Conservation (phyloP, 2,888 invertebrate genomes). For the Drosophila diplacantha region DNA sequence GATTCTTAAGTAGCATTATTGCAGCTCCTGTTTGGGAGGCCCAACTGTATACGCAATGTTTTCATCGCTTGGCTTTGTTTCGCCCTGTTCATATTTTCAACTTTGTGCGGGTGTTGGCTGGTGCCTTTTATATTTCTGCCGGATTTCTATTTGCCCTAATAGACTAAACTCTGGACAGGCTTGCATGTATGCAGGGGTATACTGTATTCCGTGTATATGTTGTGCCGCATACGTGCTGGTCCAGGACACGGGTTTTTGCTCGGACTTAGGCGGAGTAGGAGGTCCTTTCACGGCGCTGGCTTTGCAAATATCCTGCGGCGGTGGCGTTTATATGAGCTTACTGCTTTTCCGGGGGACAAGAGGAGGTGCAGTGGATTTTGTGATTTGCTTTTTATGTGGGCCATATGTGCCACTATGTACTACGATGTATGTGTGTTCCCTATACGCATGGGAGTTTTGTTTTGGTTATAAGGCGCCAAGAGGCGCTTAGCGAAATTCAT, state of each 20-base stretch:
- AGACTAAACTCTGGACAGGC: slow-evolving; percentile 47
- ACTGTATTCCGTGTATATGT: not conserved
- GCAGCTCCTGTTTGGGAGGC: not conserved
- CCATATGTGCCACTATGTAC: slow-evolving; percentile 24
- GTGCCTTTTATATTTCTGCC: slow-evolving; percentile 9
- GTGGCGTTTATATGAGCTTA: slow-evolving; percentile 67
- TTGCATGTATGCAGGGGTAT: slow-evolving; percentile 3
- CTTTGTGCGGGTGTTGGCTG: slow-evolving; percentile 18
- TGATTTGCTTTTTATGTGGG: slow-evolving; percentile 63
- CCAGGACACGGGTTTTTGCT: slow-evolving; percentile 21
- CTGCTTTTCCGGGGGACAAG: slow-evolving; percentile 28
- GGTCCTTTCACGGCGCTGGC: slow-evolving; percentile 36
- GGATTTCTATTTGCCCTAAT: slow-evolving; percentile 68
- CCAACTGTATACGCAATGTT: slow-evolving; percentile 27
- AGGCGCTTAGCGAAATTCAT: slow-evolving; percentile 48
- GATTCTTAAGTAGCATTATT: not conserved
- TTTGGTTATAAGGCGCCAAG: slow-evolving; percentile 34
- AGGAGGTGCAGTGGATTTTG: slow-evolving; percentile 59
- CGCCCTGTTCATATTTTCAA: slow-evolving; percentile 56
- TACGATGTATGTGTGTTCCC: not conserved
- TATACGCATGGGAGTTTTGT: slow-evolving; percentile 4
- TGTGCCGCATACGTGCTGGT: slow-evolving; percentile 11
- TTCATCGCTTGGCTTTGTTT: slow-evolving; percentile 37
- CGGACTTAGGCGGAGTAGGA: slow-evolving; percentile 9
- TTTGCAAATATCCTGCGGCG: slow-evolving; percentile 68